Base-by-base conservation (phyloP, 2,888 invertebrate genomes). In the Dusona sp. region DNA sequence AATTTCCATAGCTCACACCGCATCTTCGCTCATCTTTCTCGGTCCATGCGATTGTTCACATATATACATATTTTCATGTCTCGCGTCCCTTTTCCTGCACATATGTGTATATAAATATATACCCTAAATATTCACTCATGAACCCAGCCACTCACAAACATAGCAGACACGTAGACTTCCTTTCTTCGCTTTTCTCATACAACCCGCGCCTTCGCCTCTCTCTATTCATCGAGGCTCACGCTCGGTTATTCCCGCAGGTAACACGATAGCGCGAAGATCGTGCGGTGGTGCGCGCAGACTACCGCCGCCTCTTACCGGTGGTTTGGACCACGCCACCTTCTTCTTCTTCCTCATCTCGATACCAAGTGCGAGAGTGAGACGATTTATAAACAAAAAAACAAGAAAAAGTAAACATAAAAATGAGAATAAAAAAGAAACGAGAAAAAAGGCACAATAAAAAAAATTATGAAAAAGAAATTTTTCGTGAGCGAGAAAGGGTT, bases 231-330 rank as follows among this genome's bases (percentile, higher is more conserved):
- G 75, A 33, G 38, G 61, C 74, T 68, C 78, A 48, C 64, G 73
- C 84, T 72, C 68, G 72, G 83, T 83, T 86, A 80, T 80, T 86
- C 79, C 83, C 65, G 83, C 84, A 84, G 77, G 84, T 84, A 81
- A 85, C 85, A 70, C 87, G 87, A 83, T 87, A 79, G 80, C 84
- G 82, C 80, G 70, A 81, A 83, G 85, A 88, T 87, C 79, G 81
- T 84, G 81, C 84, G 79, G 83, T 79, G 77, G 87, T 83, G 86
- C 79, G 79, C 36, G 73, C 74, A 64, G 78, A 83, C 88, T 78
- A 84, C 85, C 80, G 83, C 83, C 79, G 79, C 78, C 67, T 75
- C 36, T 65, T 70, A 54, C 54, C 81, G 54, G 48, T 75, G 72
- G 72, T 54, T 33, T 61, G 74, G 67, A 70, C 86, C 84, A 68